A percentile compares a stretch with the other conserved stretches of the same genome.
These are phyloP conservation scores for Caenorhabditis sulstoni DNA, from an alignment of 2,888 invertebrate genomes.

Conservation along the genomic window DNA sequence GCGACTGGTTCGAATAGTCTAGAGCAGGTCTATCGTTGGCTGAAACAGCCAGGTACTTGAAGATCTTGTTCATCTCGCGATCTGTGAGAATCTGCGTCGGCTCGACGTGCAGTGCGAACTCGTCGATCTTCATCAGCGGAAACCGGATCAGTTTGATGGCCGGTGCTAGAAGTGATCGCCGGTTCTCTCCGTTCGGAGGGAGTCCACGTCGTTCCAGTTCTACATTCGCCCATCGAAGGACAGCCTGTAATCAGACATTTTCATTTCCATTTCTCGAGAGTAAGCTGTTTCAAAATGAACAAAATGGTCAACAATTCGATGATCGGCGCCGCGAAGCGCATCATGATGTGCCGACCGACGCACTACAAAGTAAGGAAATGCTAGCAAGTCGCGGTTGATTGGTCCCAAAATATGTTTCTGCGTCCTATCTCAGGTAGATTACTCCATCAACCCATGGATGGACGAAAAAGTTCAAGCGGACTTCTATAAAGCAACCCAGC, in stretches of 20 bases:
- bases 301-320: slow-evolving; percentile 45
- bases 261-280: slow-evolving; percentile 22
- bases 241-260: slow-evolving; percentile 61
- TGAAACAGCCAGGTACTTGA: slow-evolving; percentile 84
- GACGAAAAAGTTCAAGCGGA: slow-evolving; percentile 65
- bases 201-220: slow-evolving; percentile 87
- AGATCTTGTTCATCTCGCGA: slow-evolving; percentile 87
- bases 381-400: too few species aligned
- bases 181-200: slow-evolving; percentile 86
- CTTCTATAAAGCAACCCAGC: slow-evolving; percentile 67
- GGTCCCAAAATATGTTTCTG: too few species aligned
- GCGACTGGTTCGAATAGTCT: slow-evolving; percentile 82
- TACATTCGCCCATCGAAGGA: slow-evolving; percentile 80
- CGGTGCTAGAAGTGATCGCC: slow-evolving; percentile 86
- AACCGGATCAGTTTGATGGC: slow-evolving; percentile 88
- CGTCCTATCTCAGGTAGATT: slow-evolving; percentile 64
- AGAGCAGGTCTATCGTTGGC: slow-evolving; percentile 86
- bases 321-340: slow-evolving; percentile 53
- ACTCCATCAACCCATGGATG: slow-evolving; percentile 80
- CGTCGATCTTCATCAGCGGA: slow-evolving; percentile 90
- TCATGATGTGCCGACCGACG: slow-evolving; percentile 77
- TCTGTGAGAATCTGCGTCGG: slow-evolving; percentile 87
- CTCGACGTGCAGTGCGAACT: slow-evolving; percentile 86
- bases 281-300: slow-evolving; percentile 32
- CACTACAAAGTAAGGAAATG: slow-evolving; percentile 64